phyloP scores from a whole-genome alignment of 35 echinoderm and acorn worm species.

The Ophioderma brevispina region DNA sequence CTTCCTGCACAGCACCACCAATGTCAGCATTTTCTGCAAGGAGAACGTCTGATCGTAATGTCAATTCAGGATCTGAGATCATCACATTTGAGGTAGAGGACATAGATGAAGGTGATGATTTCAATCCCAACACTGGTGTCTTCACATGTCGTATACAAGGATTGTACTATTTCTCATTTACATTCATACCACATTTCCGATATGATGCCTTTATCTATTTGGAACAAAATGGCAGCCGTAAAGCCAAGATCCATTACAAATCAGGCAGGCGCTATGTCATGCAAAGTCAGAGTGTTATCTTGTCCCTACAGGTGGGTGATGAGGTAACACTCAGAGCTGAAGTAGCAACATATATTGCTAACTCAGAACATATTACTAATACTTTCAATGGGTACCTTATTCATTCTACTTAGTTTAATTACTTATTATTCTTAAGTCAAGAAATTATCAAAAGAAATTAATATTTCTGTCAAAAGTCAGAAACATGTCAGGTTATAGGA shows the following conservation, averaged over 20 bases:
- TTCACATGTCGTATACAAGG: background rate
- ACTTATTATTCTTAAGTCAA: too few species aligned
- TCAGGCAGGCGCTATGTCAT: background rate
- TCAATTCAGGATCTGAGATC: background rate
- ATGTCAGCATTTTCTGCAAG: background rate
- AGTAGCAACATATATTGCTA: background rate
- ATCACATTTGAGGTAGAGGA: background rate
- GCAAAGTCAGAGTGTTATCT: background rate
- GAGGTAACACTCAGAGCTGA: background rate
- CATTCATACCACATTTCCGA: background rate
- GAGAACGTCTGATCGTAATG: background rate
- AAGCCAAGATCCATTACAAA: background rate
- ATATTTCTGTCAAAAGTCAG: too few species aligned
- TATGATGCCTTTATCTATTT: background rate
- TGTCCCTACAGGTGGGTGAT: background rate
- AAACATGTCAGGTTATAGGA: too few species aligned
- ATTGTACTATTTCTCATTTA: background rate
- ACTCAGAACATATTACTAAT: background rate
- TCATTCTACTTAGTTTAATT: background rate
- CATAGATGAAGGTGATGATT: background rate
- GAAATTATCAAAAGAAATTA: too few species aligned
- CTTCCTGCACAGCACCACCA: background rate
- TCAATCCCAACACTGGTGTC: background rate
- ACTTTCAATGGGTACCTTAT: background rate
- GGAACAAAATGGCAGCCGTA: background rate